Evolutionary conservation across 1,140 invertebrate genomes (phyloP).

Genomic region (Drosophila parabipectinata): DNA sequence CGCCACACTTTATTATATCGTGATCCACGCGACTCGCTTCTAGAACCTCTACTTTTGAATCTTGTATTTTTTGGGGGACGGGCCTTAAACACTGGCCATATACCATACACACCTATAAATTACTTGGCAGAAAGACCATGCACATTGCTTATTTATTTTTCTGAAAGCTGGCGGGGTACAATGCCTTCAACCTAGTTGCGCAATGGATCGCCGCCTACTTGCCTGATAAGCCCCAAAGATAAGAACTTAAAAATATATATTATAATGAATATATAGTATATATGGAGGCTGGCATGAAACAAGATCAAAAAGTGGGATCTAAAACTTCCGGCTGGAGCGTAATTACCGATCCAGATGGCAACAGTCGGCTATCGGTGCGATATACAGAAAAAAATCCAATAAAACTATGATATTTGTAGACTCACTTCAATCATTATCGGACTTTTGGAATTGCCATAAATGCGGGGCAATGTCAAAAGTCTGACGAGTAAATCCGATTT

Average conservation of each 20-base stretch:
- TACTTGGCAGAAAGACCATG: neutral
- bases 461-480: slow-evolving; percentile 32
- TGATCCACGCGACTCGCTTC: neutral
- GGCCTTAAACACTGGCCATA: slow-evolving; percentile 8
- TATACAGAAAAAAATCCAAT: neutral
- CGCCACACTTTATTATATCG: neutral
- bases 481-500: slow-evolving; percentile 45
- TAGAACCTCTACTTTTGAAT: neutral
- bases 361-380: slow-evolving; percentile 28
- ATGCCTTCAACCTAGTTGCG: slow-evolving; percentile 28
- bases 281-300: slow-evolving; percentile 3
- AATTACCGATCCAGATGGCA: slow-evolving; percentile 16
- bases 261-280: neutral
- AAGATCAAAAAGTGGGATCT: slow-evolving; percentile 24
- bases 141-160: slow-evolving; percentile 3
- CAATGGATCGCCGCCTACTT: slow-evolving; percentile 27
- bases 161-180: neutral
- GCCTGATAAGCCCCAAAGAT: slow-evolving; percentile 41
- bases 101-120: slow-evolving; percentile 21
- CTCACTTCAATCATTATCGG: slow-evolving; percentile 23
- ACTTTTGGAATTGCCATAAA: slow-evolving; percentile 34
- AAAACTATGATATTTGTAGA: neutral
- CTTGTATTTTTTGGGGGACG: neutral
- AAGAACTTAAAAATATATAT: slow-evolving; percentile 20
- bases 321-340: slow-evolving; percentile 3